Evolutionary conservation across 2,888 invertebrate species (phyloP).

Genomic region (Dorcus parallelipipedus): DNA sequence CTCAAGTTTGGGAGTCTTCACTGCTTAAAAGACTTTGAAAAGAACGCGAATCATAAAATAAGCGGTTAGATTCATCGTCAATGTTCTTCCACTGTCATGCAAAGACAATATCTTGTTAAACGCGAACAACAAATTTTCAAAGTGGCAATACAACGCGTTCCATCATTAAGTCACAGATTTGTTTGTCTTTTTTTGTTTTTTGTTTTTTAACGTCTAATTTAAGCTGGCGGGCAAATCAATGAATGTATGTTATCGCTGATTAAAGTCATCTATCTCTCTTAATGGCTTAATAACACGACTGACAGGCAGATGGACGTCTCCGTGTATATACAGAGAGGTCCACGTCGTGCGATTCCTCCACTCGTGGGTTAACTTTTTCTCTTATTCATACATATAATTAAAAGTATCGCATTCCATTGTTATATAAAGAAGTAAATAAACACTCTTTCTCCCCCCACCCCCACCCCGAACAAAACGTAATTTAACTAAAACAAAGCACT

Average conservation of each 20-base stretch:
- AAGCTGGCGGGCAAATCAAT: slow-evolving; percentile 26
- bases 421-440: slow-evolving; percentile 21
- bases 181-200: neutral
- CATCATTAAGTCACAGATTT: neutral
- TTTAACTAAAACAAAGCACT: slow-evolving; percentile 11
- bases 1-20: slow-evolving; percentile 19
- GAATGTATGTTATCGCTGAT: slow-evolving; percentile 20
- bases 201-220: slow-evolving; percentile 21
- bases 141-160: neutral
- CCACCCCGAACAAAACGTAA: slow-evolving; percentile 12
- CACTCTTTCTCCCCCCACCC: too few relatives aligned
- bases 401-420: slow-evolving; percentile 27
- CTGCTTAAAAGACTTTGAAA: slow-evolving; percentile 7
- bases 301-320: slow-evolving; percentile 19
- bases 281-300: slow-evolving; percentile 30
- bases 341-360: neutral
- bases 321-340: neutral
- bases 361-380: neutral
- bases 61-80: slow-evolving; percentile 20
- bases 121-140: neutral
- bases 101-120: slow-evolving; percentile 37
- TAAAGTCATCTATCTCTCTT: slow-evolving; percentile 49
- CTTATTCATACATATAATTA: slow-evolving; percentile 2
- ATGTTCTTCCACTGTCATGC: slow-evolving; percentile 36
- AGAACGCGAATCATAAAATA: slow-evolving; percentile 15